phyloP scores from a whole-genome alignment of 1,140 invertebrate species.

The Onthophagus taurus region DNA sequence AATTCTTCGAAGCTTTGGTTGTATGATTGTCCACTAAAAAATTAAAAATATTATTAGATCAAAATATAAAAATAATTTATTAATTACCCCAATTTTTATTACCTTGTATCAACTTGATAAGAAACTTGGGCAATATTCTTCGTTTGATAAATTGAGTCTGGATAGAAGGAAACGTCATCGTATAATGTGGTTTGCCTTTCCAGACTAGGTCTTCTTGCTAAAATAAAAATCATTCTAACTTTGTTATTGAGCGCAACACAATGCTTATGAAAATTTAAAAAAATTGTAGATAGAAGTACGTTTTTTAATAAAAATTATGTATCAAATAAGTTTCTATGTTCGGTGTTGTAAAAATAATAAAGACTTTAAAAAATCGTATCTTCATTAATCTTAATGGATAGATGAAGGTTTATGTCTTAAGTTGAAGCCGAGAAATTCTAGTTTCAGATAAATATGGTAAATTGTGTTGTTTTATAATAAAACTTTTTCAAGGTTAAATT shows the following conservation, averaged over 20 bases:
- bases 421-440: no score
- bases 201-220: slow-evolving; percentile 58
- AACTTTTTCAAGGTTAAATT: no score
- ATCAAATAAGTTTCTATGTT: no score
- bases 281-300: no score
- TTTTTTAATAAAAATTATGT: no score
- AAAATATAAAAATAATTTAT: not conserved
- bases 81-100: not conserved
- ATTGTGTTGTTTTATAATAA: no score
- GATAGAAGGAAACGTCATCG: slow-evolving; percentile 49
- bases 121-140: slow-evolving; percentile 23
- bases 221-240: slow-evolving; percentile 18
- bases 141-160: slow-evolving; percentile 24
- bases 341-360: no score
- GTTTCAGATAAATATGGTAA: no score
- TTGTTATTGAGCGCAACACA: not conserved
- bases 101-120: slow-evolving; percentile 18
- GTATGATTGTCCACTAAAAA: slow-evolving; percentile 19
- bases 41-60: not conserved
- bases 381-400: no score
- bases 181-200: slow-evolving; percentile 72
- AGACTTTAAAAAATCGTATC: no score
- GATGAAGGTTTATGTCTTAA: no score
- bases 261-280: no score
- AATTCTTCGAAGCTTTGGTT: slow-evolving; percentile 39